Evolutionary conservation across 2,888 invertebrate genomes (phyloP).

Genomic region (Gryllus longicercus): DNA sequence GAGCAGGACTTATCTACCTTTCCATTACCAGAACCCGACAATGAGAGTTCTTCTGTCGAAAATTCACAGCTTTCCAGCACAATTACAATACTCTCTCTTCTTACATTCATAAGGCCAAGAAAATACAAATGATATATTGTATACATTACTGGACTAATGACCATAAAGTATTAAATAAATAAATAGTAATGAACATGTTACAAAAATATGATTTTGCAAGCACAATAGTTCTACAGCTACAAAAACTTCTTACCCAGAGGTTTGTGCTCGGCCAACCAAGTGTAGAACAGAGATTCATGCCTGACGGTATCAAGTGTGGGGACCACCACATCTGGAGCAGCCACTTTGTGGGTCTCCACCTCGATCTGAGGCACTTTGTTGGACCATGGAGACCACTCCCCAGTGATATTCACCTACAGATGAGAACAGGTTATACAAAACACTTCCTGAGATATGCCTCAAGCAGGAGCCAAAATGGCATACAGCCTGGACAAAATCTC

Average conservation of each 20-base stretch:
- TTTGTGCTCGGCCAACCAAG: slow-evolving; percentile 98
- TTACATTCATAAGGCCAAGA: too few species aligned
- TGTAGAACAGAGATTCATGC: slow-evolving; percentile 94
- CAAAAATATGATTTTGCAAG: neutral
- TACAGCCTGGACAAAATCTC: too few species aligned
- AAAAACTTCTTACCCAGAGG: slow-evolving; percentile 68
- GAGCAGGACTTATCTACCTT: too few species aligned
- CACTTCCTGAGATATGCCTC: too few species aligned
- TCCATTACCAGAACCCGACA: too few species aligned
- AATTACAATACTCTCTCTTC: too few species aligned
- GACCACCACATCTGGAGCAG: slow-evolving; percentile 96
- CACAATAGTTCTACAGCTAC: slow-evolving; percentile 21
- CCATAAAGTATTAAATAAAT: too few species aligned
- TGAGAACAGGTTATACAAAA: too few species aligned
- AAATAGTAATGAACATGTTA: too few species aligned
- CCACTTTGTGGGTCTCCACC: slow-evolving; percentile 98
- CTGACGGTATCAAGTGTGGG: slow-evolving; percentile 98
- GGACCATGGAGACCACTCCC: slow-evolving; percentile 98
- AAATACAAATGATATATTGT: neutral
- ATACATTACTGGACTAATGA: slow-evolving; percentile 19
- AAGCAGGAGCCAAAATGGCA: too few species aligned
- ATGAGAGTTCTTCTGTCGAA: too few species aligned
- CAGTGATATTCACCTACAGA: slow-evolving; percentile 64
- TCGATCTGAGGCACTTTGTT: slow-evolving; percentile 98
- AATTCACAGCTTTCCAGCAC: too few species aligned